phyloP scores from a whole-genome alignment of 2,797 vertebrate species.

The Catostomus latipinnis region DNA sequence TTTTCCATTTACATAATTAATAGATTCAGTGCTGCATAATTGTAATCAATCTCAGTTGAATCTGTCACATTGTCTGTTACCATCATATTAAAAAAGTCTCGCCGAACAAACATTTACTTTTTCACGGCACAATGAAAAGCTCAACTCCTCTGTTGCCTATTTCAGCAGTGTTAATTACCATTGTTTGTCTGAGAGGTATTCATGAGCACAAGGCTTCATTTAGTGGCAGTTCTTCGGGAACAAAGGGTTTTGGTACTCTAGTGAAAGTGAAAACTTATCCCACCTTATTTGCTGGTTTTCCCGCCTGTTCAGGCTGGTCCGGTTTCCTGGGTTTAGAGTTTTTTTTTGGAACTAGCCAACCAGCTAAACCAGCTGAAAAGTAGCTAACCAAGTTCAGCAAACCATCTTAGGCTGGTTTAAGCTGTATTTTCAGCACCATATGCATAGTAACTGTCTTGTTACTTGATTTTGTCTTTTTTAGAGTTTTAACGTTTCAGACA shows the following conservation, averaged over 20 bases:
- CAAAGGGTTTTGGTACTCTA: conserved; percentile 24
- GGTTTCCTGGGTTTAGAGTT: no score
- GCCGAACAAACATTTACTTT: conserved; percentile 40
- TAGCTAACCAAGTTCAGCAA: no score
- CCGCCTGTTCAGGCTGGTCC: no score
- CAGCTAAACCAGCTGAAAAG: no score
- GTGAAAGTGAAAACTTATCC: not conserved
- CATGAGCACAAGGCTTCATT: conserved; percentile 42
- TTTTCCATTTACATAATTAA: not conserved
- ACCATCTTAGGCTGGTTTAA: no score
- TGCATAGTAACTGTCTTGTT: no score
- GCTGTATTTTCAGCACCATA: no score
- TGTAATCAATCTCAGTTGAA: conserved; percentile 14
- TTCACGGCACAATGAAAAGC: not conserved
- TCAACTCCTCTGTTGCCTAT: conserved; percentile 18
- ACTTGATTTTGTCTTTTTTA: no score
- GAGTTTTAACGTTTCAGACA: not conserved
- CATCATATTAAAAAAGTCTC: conserved; percentile 22
- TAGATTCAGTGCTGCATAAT: conserved; percentile 32
- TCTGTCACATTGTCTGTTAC: conserved; percentile 10
- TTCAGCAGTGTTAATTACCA: conserved; percentile 43
- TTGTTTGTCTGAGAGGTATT: conserved; percentile 42
- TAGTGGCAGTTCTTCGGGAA: conserved; percentile 32
- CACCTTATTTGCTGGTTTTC: no score
- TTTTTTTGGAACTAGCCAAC: no score